A percentile compares a stretch with the other conserved stretches of the same genome.
Conservation (phyloP, 2,797 vertebrate genomes). For the Catharus ustulatus region DNA sequence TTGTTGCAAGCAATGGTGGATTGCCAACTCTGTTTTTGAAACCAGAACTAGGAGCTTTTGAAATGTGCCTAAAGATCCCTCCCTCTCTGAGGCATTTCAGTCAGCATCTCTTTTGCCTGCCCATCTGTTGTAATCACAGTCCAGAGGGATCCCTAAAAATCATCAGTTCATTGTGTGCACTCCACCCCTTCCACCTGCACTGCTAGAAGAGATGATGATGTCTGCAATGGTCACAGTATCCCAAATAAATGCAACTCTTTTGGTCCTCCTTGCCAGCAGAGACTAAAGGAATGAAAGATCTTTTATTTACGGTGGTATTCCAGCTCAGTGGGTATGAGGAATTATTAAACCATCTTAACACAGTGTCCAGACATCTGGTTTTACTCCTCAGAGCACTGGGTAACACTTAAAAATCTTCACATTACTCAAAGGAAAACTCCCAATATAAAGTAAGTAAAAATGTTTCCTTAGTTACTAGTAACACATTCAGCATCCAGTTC, state of each 20-base stretch:
- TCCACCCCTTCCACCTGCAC: conserved; percentile 1
- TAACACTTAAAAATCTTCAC: not conserved
- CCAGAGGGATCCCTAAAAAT: conserved; percentile 39
- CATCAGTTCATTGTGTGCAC: not conserved
- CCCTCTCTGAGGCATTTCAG: not conserved
- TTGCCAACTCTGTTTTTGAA: not conserved
- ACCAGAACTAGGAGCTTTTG: not conserved
- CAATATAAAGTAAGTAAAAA: not conserved
- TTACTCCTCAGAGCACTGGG: not conserved
- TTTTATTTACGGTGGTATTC: not conserved
- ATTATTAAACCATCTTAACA: not conserved
- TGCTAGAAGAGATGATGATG: not conserved
- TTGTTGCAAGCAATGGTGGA: not conserved
- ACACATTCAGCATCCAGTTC: not conserved
- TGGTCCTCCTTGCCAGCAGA: not conserved
- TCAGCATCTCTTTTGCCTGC: not conserved
- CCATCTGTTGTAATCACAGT: conserved; percentile 3
- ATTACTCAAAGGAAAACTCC: not conserved
- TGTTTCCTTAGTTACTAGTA: not conserved
- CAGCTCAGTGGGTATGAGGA: not conserved
- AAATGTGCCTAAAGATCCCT: not conserved
- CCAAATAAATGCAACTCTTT: not conserved
- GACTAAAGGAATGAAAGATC: not conserved
- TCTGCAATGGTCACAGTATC: not conserved
- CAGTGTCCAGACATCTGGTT: not conserved